phyloP scores from a whole-genome alignment of 1,140 invertebrate genomes.

The Vanessa atalanta region DNA sequence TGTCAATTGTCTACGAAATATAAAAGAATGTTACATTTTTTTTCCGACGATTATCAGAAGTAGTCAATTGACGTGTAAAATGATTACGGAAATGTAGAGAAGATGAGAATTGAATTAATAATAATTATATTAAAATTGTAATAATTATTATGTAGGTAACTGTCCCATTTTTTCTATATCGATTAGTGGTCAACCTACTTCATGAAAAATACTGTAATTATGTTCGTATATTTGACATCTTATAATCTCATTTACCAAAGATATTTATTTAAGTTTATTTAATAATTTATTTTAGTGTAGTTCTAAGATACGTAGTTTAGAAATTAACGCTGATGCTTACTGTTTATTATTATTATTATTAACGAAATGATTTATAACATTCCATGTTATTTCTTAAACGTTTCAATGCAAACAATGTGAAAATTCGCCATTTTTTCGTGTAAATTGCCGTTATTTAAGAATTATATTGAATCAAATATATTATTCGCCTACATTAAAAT shows the following conservation, averaged over 20 bases:
- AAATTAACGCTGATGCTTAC: slow-evolving; percentile 31
- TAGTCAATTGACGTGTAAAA: slow-evolving; percentile 56
- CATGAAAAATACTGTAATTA: slow-evolving; percentile 34
- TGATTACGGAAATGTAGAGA: slow-evolving; percentile 57
- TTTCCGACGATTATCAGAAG: slow-evolving; percentile 12
- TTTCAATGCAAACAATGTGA: slow-evolving; percentile 22
- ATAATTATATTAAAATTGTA: slow-evolving; percentile 51
- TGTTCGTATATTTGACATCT: slow-evolving; percentile 24
- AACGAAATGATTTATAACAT: slow-evolving; percentile 27
- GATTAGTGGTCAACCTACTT: slow-evolving; percentile 56
- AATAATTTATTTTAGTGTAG: slow-evolving; percentile 60
- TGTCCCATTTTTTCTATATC: slow-evolving; percentile 60
- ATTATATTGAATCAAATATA: slow-evolving; percentile 75
- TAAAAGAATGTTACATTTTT: slow-evolving; percentile 17
- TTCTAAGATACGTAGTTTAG: slow-evolving; percentile 47
- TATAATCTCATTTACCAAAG: slow-evolving; percentile 48
- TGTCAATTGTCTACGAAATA: slow-evolving; percentile 60
- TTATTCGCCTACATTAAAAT: slow-evolving; percentile 67
- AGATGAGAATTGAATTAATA: slow-evolving; percentile 42
- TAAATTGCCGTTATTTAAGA: slow-evolving; percentile 70
- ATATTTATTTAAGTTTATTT: slow-evolving; percentile 42
- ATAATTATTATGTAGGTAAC: slow-evolving; percentile 47
- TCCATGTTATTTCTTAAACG: slow-evolving; percentile 24
- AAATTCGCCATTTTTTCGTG: slow-evolving; percentile 50
- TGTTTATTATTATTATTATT: slow-evolving; percentile 26